Conservation (phyloP, 2,888 invertebrate species). For the Andrena marginata region DNA sequence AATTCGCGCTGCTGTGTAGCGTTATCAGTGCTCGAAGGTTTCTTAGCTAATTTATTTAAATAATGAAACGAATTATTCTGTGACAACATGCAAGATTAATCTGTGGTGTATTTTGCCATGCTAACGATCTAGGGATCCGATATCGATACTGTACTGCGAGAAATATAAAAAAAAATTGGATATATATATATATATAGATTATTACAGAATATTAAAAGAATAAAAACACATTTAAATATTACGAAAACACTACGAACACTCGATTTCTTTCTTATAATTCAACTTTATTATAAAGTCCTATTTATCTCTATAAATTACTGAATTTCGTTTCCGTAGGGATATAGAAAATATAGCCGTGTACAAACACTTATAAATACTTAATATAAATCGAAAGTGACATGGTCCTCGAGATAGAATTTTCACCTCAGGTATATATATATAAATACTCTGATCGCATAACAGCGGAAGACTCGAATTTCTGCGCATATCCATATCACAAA, state of each 20-base stretch:
- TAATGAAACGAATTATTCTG: constrained; percentile 61
- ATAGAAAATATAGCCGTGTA: constrained; percentile 67
- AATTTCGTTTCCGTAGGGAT: constrained; percentile 60
- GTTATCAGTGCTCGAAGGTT: constrained; percentile 75
- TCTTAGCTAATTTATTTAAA: constrained; percentile 84
- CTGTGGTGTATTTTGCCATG: constrained; percentile 34
- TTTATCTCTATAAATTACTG: constrained; percentile 60
- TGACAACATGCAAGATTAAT: constrained; percentile 50
- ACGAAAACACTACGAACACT: constrained; percentile 24
- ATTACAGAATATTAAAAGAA: constrained; percentile 40
- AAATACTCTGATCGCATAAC: constrained; percentile 46
- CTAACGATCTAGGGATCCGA: constrained; percentile 45
- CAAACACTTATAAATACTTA: constrained; percentile 60
- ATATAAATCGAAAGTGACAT: constrained; percentile 49
- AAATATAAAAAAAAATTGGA: constrained; percentile 46
- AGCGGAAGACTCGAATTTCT: constrained; percentile 63
- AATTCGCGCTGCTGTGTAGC: constrained; percentile 80
- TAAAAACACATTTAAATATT: constrained; percentile 54
- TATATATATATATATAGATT: constrained; percentile 52
- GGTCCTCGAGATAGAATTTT: constrained; percentile 59
- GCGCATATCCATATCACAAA: constrained; percentile 64
- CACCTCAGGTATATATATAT: constrained; percentile 49
- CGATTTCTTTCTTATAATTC: constrained; percentile 48
- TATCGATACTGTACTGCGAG: constrained; percentile 39
- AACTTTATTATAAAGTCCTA: constrained; percentile 65